Conservation (phyloP, 2,888 invertebrate genomes). For the Chymomyza procnemis region DNA sequence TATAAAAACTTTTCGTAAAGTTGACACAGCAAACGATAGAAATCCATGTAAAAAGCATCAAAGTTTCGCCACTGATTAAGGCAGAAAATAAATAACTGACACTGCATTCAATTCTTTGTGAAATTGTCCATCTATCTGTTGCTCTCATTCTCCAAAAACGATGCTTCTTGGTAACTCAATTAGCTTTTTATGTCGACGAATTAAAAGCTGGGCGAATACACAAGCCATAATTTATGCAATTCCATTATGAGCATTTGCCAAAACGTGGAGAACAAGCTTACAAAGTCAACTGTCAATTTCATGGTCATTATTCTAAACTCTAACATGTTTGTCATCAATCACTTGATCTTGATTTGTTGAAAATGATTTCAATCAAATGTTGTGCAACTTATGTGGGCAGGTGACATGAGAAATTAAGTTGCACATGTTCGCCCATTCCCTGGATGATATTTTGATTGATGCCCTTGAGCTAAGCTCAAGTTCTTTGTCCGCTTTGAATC, state of each 20-base stretch:
- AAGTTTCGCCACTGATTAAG: background rate
- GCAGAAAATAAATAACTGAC: background rate
- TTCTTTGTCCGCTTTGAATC: background rate
- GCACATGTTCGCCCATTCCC: conserved; percentile 4
- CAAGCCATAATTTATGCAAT: background rate
- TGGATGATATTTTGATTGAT: conserved; percentile 30
- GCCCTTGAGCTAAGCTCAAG: conserved; percentile 24
- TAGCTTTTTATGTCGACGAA: background rate
- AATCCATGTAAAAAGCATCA: conserved; percentile 61
- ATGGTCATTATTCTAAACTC: conserved; percentile 42
- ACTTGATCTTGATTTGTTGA: conserved; percentile 48
- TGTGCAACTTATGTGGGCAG: conserved; percentile 39
- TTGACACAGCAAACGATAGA: conserved; percentile 10
- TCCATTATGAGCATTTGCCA: conserved; percentile 7
- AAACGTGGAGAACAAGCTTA: background rate
- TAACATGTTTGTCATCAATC: conserved; percentile 43
- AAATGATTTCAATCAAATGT: conserved; percentile 48
- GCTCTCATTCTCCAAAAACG: background rate
- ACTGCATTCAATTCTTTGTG: background rate
- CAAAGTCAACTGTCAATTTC: conserved; percentile 45
- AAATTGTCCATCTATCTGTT: background rate
- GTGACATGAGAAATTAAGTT: conserved; percentile 49
- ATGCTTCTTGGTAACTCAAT: background rate
- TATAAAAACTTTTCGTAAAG: conserved; percentile 45
- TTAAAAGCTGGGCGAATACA: background rate